These are phyloP conservation scores for Melanogrammus aeglefinus DNA, from an alignment of 2,797 vertebrate species.

Conservation along the genomic window DNA sequence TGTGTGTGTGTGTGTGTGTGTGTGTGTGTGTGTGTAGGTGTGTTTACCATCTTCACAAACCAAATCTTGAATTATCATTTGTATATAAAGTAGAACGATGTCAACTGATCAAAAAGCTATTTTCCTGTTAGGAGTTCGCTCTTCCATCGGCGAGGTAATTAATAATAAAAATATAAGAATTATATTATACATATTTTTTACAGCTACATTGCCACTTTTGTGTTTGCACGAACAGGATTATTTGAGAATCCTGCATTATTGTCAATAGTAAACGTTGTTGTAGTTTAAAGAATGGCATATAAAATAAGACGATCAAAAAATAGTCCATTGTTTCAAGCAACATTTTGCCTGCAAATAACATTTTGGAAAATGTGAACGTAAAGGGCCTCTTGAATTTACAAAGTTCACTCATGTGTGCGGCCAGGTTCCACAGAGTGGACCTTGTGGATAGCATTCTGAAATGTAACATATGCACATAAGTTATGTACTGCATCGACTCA, in stretches of 20 bases:
- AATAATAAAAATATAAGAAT: background rate
- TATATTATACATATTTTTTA: background rate
- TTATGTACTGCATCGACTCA: too few relatives aligned
- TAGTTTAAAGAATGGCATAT: background rate
- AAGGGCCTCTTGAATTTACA: too few relatives aligned
- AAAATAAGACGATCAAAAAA: too few relatives aligned
- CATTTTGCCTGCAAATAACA: too few relatives aligned
- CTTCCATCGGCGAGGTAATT: background rate
- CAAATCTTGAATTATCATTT: background rate
- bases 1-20: background rate
- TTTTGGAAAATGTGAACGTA: too few relatives aligned
- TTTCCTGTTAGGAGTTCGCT: background rate
- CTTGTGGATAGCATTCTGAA: too few relatives aligned
- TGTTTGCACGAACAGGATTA: background rate
- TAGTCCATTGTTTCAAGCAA: too few relatives aligned
- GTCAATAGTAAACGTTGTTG: background rate
- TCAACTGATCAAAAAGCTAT: background rate
- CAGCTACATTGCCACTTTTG: background rate
- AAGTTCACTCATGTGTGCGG: too few relatives aligned
- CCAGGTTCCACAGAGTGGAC: too few relatives aligned
- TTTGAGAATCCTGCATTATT: background rate
- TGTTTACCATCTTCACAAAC: background rate
- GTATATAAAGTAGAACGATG: background rate
- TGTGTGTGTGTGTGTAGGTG: background rate
- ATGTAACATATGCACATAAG: too few relatives aligned